Percentiles rank a stretch among this genome's conserved stretches.
Conservation (phyloP, 1,140 invertebrate species). For the Atopsyche davidsoni region DNA sequence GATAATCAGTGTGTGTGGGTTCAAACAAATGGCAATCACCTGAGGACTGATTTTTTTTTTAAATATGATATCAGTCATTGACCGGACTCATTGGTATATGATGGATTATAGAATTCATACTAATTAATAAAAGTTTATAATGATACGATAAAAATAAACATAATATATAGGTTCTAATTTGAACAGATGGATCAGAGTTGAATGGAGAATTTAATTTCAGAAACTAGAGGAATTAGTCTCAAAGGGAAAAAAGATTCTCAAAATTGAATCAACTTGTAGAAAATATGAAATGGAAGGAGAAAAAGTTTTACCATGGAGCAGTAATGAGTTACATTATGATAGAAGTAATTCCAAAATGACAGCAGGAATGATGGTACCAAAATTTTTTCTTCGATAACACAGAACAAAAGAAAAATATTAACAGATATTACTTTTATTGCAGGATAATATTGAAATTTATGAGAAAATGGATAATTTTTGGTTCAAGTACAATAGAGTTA, state of each 20-base stretch:
- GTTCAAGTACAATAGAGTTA: constrained; percentile 42
- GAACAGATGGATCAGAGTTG: too few relatives aligned
- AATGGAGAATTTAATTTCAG: constrained; percentile 38
- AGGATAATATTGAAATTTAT: constrained; percentile 43
- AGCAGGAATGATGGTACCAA: constrained; percentile 12
- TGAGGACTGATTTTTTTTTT: too few relatives aligned
- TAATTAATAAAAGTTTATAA: too few relatives aligned
- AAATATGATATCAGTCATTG: too few relatives aligned
- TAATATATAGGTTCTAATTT: too few relatives aligned
- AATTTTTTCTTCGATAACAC: constrained; percentile 5
- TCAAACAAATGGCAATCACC: too few relatives aligned
- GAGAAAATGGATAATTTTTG: constrained; percentile 44
- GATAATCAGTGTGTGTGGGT: too few relatives aligned
- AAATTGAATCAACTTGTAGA: constrained; percentile 40
- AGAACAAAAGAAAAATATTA: not conserved
- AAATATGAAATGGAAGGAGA: constrained; percentile 43
- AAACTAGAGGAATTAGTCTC: constrained; percentile 35
- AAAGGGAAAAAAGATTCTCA: constrained; percentile 39
- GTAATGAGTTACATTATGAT: not conserved
- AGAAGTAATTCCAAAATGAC: constrained; percentile 6
- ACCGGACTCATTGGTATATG: too few relatives aligned
- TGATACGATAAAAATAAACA: too few relatives aligned
- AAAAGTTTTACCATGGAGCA: constrained; percentile 28
- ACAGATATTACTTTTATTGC: constrained; percentile 9
- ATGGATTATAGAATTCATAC: constrained; percentile 1